Percentiles rank a stretch among this genome's conserved stretches.
Evolutionary conservation across 1,140 invertebrate genomes (phyloP).

Genomic region (Cecropterus lyciades): DNA sequence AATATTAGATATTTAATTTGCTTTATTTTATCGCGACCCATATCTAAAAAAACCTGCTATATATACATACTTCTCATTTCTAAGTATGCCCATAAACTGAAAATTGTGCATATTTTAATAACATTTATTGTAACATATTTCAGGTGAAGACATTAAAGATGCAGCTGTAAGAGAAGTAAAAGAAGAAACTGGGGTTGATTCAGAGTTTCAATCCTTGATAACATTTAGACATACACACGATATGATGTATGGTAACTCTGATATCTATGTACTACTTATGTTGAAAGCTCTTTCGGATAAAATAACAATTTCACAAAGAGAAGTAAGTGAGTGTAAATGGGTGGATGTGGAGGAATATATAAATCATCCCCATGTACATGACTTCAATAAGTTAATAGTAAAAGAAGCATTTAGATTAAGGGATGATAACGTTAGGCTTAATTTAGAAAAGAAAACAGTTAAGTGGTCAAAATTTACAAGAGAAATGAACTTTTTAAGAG

Average conservation of each 20-base stretch:
- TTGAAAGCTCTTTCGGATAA: conserved; percentile 88
- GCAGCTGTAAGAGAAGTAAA: conserved; percentile 93
- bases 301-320: conserved; percentile 88
- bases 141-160: conserved; percentile 91
- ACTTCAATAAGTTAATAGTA: conserved; percentile 89
- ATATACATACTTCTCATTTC: too few species aligned
- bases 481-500: conserved; percentile 61
- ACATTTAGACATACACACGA: conserved; percentile 90
- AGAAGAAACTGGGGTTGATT: conserved; percentile 94
- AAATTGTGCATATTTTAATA: neutral
- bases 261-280: conserved; percentile 92
- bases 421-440: conserved; percentile 85
- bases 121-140: conserved; percentile 38
- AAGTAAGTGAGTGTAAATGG: conserved; percentile 92
- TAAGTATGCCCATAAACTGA: too few species aligned
- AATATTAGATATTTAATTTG: too few species aligned
- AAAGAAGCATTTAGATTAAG: conserved; percentile 87
- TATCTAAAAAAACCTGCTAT: too few species aligned
- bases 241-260: conserved; percentile 91
- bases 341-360: conserved; percentile 92
- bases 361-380: conserved; percentile 89
- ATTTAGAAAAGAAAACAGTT: conserved; percentile 77
- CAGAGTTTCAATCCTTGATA: conserved; percentile 90
- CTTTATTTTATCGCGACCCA: too few species aligned
- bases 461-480: conserved; percentile 58